These are phyloP conservation scores for Adelosebastes latens DNA, from an alignment of 2,797 vertebrate species.

Conservation along the genomic window DNA sequence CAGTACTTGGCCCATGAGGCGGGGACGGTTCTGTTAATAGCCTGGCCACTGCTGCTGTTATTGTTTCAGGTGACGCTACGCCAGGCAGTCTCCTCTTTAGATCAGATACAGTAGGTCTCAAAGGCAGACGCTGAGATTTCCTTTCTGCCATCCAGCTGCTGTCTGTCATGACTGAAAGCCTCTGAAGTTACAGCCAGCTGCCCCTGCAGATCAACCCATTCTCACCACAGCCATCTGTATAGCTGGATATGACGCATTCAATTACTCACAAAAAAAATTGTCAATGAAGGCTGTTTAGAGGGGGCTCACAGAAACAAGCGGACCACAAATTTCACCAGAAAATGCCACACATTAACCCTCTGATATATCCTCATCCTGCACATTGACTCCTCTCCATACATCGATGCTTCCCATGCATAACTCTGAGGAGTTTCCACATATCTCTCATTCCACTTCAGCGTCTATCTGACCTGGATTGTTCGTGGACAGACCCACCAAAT, in stretches of 20 bases:
- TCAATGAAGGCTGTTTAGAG: neutral
- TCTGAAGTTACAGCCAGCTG: constrained; percentile 71
- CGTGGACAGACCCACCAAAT: constrained; percentile 51
- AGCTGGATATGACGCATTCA: constrained; percentile 9
- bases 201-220: constrained; percentile 40
- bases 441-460: constrained; percentile 50
- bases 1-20: constrained; percentile 31
- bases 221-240: neutral
- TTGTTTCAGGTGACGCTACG: constrained; percentile 62
- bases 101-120: constrained; percentile 58
- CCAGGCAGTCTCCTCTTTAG: constrained; percentile 48
- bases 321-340: neutral
- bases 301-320: neutral
- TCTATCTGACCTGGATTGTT: constrained; percentile 53
- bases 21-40: constrained; percentile 65
- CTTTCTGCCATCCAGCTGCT: constrained; percentile 73
- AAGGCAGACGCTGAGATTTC: constrained; percentile 64
- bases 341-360: neutral
- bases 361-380: neutral
- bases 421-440: constrained; percentile 25
- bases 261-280: constrained; percentile 19
- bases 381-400: neutral
- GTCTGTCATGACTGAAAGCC: constrained; percentile 50
- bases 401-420: constrained; percentile 5
- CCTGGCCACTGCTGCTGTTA: constrained; percentile 56